A percentile compares a stretch with the other conserved stretches of the same genome.
Conservation (phyloP, 1,140 invertebrate genomes). For the Trachymyrmex septentrionalis region DNA sequence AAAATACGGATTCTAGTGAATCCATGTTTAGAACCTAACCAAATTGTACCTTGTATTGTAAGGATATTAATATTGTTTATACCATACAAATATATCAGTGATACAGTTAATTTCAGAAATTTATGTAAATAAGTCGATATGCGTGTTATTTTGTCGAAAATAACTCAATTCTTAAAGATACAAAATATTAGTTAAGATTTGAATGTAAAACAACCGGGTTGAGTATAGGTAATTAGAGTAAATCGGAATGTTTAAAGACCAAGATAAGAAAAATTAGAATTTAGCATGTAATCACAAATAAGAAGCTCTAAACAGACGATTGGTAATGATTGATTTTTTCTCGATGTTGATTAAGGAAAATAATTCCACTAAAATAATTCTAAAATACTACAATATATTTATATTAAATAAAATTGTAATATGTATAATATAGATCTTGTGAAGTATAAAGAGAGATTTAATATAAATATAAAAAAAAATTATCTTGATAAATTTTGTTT, state of each 20-base stretch:
- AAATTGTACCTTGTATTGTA: no score
- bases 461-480: background rate
- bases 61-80: background rate
- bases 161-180: background rate
- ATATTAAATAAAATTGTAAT: constrained; percentile 6
- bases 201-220: background rate
- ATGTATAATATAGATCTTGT: background rate
- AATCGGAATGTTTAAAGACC: background rate
- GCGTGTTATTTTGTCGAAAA: background rate
- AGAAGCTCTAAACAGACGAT: background rate
- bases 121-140: background rate
- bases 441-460: background rate
- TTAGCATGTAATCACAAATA: background rate
- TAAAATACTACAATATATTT: background rate
- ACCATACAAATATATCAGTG: background rate
- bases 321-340: background rate
- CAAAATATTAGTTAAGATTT: background rate
- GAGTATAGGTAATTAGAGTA: background rate
- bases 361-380: background rate
- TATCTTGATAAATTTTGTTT: background rate
- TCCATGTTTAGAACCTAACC: no score
- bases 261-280: background rate
- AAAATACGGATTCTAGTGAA: no score
- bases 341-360: background rate
- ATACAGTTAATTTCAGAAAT: background rate